Evolutionary conservation across 1,140 invertebrate genomes (phyloP).

Genomic region (Drosophila carrolli): DNA sequence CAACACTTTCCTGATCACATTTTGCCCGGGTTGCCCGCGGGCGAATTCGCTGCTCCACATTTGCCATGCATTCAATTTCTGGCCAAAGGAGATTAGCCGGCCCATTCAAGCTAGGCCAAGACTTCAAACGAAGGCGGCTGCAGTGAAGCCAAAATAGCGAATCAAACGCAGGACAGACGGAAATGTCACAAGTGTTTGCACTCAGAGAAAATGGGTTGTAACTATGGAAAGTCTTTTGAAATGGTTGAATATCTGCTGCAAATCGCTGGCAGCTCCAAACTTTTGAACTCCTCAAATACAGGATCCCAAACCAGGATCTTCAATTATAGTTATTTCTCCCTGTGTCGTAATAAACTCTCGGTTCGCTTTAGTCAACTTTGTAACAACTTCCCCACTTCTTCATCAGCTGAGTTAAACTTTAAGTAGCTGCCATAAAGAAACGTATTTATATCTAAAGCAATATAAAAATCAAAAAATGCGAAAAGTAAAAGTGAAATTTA

Average conservation of each 20-base stretch:
- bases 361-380: neutral
- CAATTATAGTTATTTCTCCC: neutral
- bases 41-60: slow-evolving; percentile 32
- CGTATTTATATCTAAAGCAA: slow-evolving; percentile 33
- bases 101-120: slow-evolving; percentile 8
- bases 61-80: slow-evolving; percentile 39
- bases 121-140: slow-evolving; percentile 38
- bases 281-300: too few species aligned
- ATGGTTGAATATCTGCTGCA: too few species aligned
- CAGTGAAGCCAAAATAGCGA: slow-evolving; percentile 12
- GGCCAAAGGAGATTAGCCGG: slow-evolving; percentile 26
- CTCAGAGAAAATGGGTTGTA: slow-evolving; percentile 3
- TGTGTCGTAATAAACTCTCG: slow-evolving; percentile 28
- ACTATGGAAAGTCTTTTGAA: neutral
- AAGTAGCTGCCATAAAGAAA: slow-evolving; percentile 44
- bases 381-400: slow-evolving; percentile 1
- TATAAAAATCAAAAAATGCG: slow-evolving; percentile 40
- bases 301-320: neutral
- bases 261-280: too few species aligned
- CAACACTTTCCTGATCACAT: slow-evolving; percentile 47
- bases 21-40: slow-evolving; percentile 11
- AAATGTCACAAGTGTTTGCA: slow-evolving; percentile 34
- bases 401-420: slow-evolving; percentile 7
- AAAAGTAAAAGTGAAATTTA: slow-evolving; percentile 73
- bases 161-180: slow-evolving; percentile 14